These are phyloP conservation scores for Isurus oxyrinchus DNA, from an alignment of 2,113 vertebrate species.

Conservation along the genomic window DNA sequence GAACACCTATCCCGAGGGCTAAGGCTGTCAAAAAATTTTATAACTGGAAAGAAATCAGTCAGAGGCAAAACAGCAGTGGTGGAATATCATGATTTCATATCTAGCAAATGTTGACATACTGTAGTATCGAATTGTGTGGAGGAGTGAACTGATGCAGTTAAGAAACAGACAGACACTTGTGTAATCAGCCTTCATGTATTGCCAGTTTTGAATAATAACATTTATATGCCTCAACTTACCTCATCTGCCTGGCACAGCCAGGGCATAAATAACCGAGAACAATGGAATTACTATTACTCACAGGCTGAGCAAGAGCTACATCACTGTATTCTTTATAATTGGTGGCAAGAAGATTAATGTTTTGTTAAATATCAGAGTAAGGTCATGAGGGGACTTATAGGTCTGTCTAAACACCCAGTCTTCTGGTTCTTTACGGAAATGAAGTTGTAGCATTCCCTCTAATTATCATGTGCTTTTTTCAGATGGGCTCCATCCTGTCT, in stretches of 20 bases:
- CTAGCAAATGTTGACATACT: conserved; percentile 52
- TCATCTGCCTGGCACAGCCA: conserved; percentile 97
- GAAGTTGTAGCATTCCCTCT: conserved; percentile 61
- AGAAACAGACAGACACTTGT: conserved; percentile 97
- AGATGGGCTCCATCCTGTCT: conserved; percentile 45
- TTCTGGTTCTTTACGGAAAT: conserved; percentile 56
- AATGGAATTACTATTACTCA: conserved; percentile 95
- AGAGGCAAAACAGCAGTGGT: conserved; percentile 65
- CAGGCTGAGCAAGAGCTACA: conserved; percentile 71
- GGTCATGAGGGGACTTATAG: conserved; percentile 79
- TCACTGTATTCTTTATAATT: conserved; percentile 94
- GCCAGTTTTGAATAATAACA: conserved; percentile 95
- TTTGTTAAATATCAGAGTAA: conserved; percentile 98
- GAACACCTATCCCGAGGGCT: conserved; percentile 52
- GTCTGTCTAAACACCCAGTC: conserved; percentile 84
- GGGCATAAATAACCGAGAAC: conserved; percentile 96
- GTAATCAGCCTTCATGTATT: conserved; percentile 96
- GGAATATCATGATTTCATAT: conserved; percentile 62
- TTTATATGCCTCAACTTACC: conserved; percentile 87
- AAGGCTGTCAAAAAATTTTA: background rate
- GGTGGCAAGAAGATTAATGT: conserved; percentile 99
- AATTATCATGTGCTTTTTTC: conserved; percentile 68
- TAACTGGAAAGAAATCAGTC: conserved; percentile 56
- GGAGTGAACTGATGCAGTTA: conserved; percentile 69
- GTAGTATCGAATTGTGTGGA: conserved; percentile 68